Evolutionary conservation across 2,113 vertebrate genomes (phyloP).

Genomic region (Austrofundulus limnaeus): DNA sequence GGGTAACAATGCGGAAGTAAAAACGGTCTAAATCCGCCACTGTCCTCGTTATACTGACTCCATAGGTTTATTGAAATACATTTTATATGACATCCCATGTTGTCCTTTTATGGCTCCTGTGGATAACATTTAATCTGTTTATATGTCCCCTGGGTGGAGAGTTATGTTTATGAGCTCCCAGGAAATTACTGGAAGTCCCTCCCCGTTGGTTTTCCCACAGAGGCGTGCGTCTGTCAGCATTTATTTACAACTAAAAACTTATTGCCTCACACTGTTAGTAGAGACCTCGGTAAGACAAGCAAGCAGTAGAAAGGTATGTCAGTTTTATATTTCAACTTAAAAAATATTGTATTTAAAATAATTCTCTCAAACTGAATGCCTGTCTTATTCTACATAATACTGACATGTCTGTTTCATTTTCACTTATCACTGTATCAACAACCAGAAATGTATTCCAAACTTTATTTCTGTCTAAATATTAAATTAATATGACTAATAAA

Average conservation of each 20-base stretch:
- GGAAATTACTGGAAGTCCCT: slow-evolving; percentile 8
- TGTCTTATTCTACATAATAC: too few relatives aligned
- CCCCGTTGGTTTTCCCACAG: background rate
- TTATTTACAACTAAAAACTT: too few relatives aligned
- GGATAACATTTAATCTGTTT: background rate
- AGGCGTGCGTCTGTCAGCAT: slow-evolving; percentile 2
- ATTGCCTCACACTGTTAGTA: background rate
- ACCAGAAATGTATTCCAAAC: background rate
- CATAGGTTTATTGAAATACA: too few relatives aligned
- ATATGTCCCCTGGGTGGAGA: background rate
- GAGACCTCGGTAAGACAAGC: background rate
- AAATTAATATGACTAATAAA: too few relatives aligned
- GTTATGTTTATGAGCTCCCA: slow-evolving; percentile 1
- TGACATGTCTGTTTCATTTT: background rate
- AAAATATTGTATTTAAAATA: background rate
- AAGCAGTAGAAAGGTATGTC: slow-evolving; percentile 7
- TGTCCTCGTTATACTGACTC: too few relatives aligned
- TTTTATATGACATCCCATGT: too few relatives aligned
- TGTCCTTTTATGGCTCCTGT: background rate
- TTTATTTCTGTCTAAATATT: too few relatives aligned
- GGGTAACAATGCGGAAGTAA: too few relatives aligned
- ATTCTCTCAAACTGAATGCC: background rate
- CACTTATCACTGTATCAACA: background rate
- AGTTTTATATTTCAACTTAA: background rate
- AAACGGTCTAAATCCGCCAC: too few relatives aligned